Percentiles rank a stretch among this genome's conserved stretches.
Conservation (phyloP, 2,113 vertebrate species). For the Recurvirostra avosetta region DNA sequence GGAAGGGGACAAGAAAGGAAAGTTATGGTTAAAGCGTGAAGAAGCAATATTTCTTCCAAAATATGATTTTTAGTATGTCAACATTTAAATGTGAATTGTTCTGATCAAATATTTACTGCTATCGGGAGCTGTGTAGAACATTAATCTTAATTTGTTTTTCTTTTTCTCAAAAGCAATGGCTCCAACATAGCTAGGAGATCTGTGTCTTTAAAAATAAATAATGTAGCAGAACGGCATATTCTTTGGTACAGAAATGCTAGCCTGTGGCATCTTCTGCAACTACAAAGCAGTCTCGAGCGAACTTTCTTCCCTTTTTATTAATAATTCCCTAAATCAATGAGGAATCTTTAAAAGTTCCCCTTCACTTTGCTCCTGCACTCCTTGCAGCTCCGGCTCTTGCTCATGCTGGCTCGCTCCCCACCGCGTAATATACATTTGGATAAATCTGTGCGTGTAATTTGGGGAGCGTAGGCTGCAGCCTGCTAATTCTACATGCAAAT, state of each 20-base stretch:
- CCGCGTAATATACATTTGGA: not conserved
- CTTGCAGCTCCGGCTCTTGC: not conserved
- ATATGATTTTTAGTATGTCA: conserved; percentile 43
- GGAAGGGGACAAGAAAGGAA: not conserved
- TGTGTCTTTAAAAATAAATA: conserved; percentile 62
- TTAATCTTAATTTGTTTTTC: conserved; percentile 56
- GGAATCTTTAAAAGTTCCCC: conserved; percentile 40
- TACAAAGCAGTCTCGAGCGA: not conserved
- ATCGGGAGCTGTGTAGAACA: conserved; percentile 15
- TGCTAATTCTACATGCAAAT: conserved; percentile 1
- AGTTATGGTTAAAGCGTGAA: not conserved
- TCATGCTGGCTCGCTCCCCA: not conserved
- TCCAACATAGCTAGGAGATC: conserved; percentile 31
- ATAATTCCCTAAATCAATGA: conserved; percentile 29
- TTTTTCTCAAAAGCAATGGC: conserved; percentile 58
- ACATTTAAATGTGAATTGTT: conserved; percentile 61
- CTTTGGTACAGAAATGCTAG: not conserved
- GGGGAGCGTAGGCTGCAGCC: not conserved
- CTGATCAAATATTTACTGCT: conserved; percentile 68
- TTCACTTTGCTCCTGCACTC: not conserved
- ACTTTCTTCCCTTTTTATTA: conserved; percentile 54
- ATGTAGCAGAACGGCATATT: not conserved
- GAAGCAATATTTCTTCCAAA: conserved; percentile 34
- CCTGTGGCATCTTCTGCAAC: not conserved
- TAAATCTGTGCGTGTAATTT: not conserved